These are phyloP conservation scores for Ataeniobius toweri DNA, from an alignment of 2,797 vertebrate genomes.

Conservation along the genomic window DNA sequence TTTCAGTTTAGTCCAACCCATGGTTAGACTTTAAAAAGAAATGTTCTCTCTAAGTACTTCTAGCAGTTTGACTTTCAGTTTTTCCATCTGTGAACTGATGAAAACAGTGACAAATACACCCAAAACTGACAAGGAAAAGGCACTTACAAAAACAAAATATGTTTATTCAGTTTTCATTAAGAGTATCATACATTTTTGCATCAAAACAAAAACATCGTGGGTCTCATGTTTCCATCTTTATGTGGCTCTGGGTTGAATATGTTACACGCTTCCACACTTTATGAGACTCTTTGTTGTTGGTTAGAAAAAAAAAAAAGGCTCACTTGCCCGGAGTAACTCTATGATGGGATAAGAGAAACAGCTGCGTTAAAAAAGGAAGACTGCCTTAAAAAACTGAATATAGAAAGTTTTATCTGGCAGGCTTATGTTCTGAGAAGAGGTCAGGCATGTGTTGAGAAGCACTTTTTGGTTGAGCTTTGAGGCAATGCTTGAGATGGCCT, in stretches of 20 bases:
- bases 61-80: neutral
- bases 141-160: slow-evolving; percentile 80
- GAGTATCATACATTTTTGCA: slow-evolving; percentile 78
- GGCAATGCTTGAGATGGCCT: slow-evolving; percentile 79
- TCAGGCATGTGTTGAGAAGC: slow-evolving; percentile 81
- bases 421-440: slow-evolving; percentile 71
- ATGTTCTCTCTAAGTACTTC: neutral
- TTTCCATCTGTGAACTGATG: neutral
- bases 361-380: slow-evolving; percentile 71
- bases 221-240: slow-evolving; percentile 54
- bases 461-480: slow-evolving; percentile 83
- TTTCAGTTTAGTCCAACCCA: neutral
- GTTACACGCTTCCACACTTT: slow-evolving; percentile 54
- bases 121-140: slow-evolving; percentile 4
- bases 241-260: slow-evolving; percentile 65
- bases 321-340: slow-evolving; percentile 40
- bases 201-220: slow-evolving; percentile 74
- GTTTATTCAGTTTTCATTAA: slow-evolving; percentile 77
- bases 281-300: slow-evolving; percentile 49
- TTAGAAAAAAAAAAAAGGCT: slow-evolving; percentile 32
- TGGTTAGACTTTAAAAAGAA: neutral
- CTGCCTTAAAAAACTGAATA: slow-evolving; percentile 40
- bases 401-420: slow-evolving; percentile 64
- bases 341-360: slow-evolving; percentile 49
- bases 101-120: neutral